Base-by-base conservation (phyloP, 37 sponge, comb jelly and placozoan genomes). In the Trichoplax adhaerens region DNA sequence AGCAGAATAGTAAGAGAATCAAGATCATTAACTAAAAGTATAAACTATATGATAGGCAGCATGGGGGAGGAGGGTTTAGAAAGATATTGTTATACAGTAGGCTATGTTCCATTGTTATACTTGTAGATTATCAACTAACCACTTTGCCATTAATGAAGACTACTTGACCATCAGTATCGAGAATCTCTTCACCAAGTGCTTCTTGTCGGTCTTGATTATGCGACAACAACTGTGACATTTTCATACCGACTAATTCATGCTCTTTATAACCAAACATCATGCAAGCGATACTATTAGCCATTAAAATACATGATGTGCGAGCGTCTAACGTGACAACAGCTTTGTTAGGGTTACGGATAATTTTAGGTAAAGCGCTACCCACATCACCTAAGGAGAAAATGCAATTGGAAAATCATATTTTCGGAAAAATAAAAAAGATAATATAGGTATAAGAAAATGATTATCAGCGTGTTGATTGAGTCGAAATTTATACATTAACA, bases 61-160 rank as follows among this genome's bases (percentile, higher is more conserved):
- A 29, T 29, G 29, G 29, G 29, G 29, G 29, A 29, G 29, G 29
- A 29, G 29, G 29, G 29, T 29, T 29, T 29, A 29, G 29, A 29
- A 29, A 29, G 29, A 29, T 29, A 29, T 29, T 29, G 29, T 29
- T 29, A 29, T 29, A 29, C 29, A 29, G 29, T 29, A 29, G 29
- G 29, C 29, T 29, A 29, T 29, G 29, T 29, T 29, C 29, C 29
- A 29, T 29, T 29, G 29, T 29, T 29, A 29, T 29, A 29, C 29
- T 29, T 29, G 29, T 29, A 29, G 29, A 29, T 29, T 29, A 50
- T 7, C 10, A 1, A 73, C 91, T 77, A 66, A 90, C 91, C 78
- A 92, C 89, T 85, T 92, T 92, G 58, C 94, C 94, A 64, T 85
- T 88, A 63, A 92, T 62, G 46, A 88, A 76, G 6, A 85, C 89